Evolutionary conservation across 35 echinoderm and acorn worm species (phyloP), one percentile per base, ranked within the genome.

Genomic region (Stichopus chloronotus): DNA sequence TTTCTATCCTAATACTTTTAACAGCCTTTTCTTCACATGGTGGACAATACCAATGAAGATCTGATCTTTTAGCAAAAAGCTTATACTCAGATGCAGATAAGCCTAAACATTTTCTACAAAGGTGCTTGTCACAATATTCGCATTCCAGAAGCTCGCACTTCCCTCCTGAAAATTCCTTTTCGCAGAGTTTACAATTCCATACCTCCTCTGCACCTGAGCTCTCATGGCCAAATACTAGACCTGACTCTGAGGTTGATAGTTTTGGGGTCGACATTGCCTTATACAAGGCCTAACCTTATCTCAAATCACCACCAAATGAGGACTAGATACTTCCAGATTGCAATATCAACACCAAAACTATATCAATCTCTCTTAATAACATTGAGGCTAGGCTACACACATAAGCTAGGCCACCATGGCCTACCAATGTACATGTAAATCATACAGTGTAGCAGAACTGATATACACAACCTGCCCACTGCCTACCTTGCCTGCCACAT

Each of bases 21-120:
- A 78, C 76, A 78, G 76, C 76, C 76, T 78, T 78, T 78, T 78
- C 76, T 78, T 78, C 76, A 78, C 76, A 78, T 78, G 76, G 76
- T 78, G 76, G 76, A 78, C 76, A 78, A 17, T 78, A 78, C 19
- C 76, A 78, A 78, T 78, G 19, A 78, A 78, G 76, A 78, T n/a
- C 19, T 24, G 76, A 78, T 78, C 76, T 78, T 78, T 78, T 78
- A 25, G 76, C 76, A 78, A 78, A 78, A 25, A 78, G 76, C 20
- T 78, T 78, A 17, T 21, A 78, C 76, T 78, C 76, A 78, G 76
- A 21, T 21, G 76, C 76, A 78, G 76, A 78, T 78, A 78, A 23
- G 76, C 76, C 76, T 78, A 21, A 21, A 78, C 76, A 78, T 78
- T 78, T 78, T 23, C 76, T 78, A 25, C 76, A 78, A 78, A 78